phyloP scores from a whole-genome alignment of 2,797 vertebrate genomes.

The Propithecus perrieri region DNA sequence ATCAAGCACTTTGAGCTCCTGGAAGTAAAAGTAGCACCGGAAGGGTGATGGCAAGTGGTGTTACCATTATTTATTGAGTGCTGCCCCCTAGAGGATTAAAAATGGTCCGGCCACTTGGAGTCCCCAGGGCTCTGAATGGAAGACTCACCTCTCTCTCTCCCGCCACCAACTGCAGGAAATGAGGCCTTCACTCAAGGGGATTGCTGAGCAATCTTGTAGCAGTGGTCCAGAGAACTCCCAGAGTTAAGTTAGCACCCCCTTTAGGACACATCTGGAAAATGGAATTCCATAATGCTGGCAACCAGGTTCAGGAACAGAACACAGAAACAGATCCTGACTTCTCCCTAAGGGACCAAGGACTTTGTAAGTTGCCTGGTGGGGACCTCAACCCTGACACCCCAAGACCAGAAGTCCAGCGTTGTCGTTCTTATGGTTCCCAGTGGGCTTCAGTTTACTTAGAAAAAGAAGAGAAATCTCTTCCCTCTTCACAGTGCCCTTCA shows the following conservation, averaged over 20 bases:
- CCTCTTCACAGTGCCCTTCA: background rate
- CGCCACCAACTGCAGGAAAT: background rate
- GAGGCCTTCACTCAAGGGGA: background rate
- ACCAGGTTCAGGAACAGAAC: background rate
- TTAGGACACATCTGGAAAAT: conserved; percentile 12
- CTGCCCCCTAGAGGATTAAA: conserved; percentile 79
- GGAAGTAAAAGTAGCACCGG: background rate
- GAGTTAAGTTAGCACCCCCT: background rate
- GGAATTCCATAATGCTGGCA: background rate
- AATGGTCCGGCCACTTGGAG: background rate
- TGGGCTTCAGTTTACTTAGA: background rate
- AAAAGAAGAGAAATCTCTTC: background rate
- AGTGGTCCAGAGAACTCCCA: background rate
- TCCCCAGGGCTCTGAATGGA: background rate
- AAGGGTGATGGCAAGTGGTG: background rate
- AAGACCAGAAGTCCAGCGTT: background rate
- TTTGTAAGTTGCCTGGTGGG: background rate
- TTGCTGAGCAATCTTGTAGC: background rate
- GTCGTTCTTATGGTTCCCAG: background rate
- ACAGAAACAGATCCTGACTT: background rate
- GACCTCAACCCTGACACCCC: background rate
- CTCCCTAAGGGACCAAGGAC: background rate
- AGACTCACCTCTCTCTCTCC: background rate
- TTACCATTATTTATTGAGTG: conserved; percentile 80
- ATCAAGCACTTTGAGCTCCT: background rate